Evolutionary conservation across 30 jellyfish, hydroid and myxozoan genomes (phyloP), one percentile per base, ranked within the genome.

Genomic region (Aurelia aurita): DNA sequence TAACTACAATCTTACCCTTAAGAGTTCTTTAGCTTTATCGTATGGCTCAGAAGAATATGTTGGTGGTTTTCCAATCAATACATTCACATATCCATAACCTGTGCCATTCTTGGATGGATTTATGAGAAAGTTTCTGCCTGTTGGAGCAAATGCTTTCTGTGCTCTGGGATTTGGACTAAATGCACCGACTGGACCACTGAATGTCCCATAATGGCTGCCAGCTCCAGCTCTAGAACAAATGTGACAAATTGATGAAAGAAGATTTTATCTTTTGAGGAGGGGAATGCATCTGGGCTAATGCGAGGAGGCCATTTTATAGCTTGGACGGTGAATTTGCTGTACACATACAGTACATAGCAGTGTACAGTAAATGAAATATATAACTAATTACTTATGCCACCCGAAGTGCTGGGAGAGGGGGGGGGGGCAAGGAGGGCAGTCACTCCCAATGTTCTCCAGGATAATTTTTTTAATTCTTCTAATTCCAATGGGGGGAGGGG

Each of bases 61-160:
- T 47, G 88, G 96, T 54, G 99, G 89, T 25, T 94, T 94, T 3
- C 99, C 99, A 60, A 94, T 94, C 63, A 94, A 77, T 27, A 94
- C 99, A 88, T 88, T 94, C 16, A 89, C 96, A 80, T 94, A 94
- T 10, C 99, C 99, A 94, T 79, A 94, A 22, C 99, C 99, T 54
- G 99, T 81, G 22, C 99, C 99, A 7, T 94, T 82, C 60, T 72
- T 88, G 16, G 96, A 20, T 46, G 99, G 99, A 68, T 94, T 88
- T 57, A 97, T 88, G 18, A 94, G 28, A 79, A 94, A 94, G 39
- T 94, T 94, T 43, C 99, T 69, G 6, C 97, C 97, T 25, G 99
- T 96, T 45, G 99, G 88, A 2, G 54, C 85, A 81, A 82, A 94
- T 39, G 94, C 80, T 54, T 27, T 62, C 80, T 55, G 82, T 8